Percentiles rank a stretch among this genome's conserved stretches.
Evolutionary conservation across 92 coral and sea anemone genomes (phyloP).

Genomic region (Phenganax marumi): DNA sequence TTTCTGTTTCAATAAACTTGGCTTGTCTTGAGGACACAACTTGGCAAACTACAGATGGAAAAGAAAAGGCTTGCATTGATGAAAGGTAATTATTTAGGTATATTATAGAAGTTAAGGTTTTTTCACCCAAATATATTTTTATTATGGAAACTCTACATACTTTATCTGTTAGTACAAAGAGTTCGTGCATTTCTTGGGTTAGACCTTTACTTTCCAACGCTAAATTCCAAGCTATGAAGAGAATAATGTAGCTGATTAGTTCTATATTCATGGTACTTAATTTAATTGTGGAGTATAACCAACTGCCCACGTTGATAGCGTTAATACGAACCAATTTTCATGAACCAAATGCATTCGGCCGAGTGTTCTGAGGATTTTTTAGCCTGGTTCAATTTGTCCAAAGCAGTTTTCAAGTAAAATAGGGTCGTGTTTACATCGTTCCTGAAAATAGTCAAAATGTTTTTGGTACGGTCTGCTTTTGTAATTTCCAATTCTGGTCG

Average conservation of each 20-base stretch:
- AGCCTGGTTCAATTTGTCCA: constrained; percentile 20
- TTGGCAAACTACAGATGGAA: constrained; percentile 66
- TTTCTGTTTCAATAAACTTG: constrained; percentile 78
- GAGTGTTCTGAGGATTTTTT: constrained; percentile 20
- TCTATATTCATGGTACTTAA: background rate
- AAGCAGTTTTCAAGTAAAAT: constrained; percentile 81
- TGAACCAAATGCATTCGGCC: constrained; percentile 87
- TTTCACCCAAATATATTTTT: background rate
- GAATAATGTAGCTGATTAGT: background rate
- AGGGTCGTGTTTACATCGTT: constrained; percentile 65
- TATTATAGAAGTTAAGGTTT: background rate
- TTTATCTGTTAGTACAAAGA: constrained; percentile 76
- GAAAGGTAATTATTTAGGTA: background rate
- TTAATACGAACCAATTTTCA: constrained; percentile 80
- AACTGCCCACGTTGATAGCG: too few species aligned
- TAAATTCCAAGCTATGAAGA: constrained; percentile 83
- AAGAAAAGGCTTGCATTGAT: background rate
- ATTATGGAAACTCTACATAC: constrained; percentile 32
- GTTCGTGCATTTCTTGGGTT: constrained; percentile 65
- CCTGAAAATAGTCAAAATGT: constrained; percentile 45
- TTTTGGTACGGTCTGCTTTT: background rate
- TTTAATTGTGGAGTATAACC: background rate
- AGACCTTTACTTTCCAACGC: constrained; percentile 78
- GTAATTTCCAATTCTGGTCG: background rate
- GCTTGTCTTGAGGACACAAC: constrained; percentile 74